Conservation (phyloP, 2,888 invertebrate species). For the Germaria angustata region DNA sequence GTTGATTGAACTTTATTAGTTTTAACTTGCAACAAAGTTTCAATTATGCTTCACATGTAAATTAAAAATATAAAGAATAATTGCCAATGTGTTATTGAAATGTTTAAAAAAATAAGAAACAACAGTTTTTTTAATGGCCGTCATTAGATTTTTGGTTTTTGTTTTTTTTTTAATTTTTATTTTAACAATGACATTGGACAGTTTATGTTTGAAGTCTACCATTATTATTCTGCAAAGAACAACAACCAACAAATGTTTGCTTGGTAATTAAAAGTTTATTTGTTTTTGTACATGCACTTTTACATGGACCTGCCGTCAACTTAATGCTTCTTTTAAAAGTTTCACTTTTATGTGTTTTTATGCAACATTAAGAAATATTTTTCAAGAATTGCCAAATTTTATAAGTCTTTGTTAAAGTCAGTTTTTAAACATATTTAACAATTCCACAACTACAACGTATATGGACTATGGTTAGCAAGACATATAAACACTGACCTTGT, state of each 20-base stretch:
- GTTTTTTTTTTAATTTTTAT: not conserved
- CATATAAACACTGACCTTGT: constrained; percentile 32
- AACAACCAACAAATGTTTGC: not conserved
- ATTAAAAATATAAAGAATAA: too few species aligned
- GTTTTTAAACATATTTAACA: constrained; percentile 12
- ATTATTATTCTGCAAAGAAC: constrained; percentile 33
- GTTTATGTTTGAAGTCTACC: not conserved
- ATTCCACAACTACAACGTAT: constrained; percentile 28
- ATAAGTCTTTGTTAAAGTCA: not conserved
- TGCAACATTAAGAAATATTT: constrained; percentile 19
- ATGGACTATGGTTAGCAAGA: not conserved
- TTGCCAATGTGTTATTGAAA: constrained; percentile 18
- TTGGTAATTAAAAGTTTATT: constrained; percentile 20
- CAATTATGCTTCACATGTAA: not conserved
- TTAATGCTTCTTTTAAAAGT: constrained; percentile 2
- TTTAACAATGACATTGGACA: constrained; percentile 37
- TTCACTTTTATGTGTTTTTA: constrained; percentile 40
- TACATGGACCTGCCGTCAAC: not conserved
- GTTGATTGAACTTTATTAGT: constrained; percentile 51
- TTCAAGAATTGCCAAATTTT: constrained; percentile 17
- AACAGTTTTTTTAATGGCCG: constrained; percentile 11
- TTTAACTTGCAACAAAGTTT: not conserved
- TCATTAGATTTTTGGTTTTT: not conserved
- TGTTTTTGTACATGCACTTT: not conserved
- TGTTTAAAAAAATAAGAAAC: not conserved